Conservation (phyloP, 2,888 invertebrate species). For the Odiellus spinosus region DNA sequence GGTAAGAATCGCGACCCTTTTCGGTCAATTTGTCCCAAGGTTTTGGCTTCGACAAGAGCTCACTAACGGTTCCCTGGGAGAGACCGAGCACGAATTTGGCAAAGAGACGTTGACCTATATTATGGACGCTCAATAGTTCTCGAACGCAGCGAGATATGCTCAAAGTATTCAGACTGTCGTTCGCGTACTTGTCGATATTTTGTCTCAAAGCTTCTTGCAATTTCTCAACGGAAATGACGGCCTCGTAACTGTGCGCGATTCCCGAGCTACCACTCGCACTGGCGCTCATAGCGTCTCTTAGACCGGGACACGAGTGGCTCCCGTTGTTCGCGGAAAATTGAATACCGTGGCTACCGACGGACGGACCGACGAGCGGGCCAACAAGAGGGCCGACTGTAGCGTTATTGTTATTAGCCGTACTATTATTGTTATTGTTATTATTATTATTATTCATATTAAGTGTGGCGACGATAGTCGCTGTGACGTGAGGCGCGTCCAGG, state of each 20-base stretch:
- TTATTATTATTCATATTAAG: constrained; percentile 9
- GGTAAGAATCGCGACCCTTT: constrained; percentile 95
- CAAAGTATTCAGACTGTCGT: constrained; percentile 83
- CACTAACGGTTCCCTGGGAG: constrained; percentile 95
- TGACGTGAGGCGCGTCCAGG: constrained; percentile 6
- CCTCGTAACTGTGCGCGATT: constrained; percentile 33
- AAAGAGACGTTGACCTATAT: constrained; percentile 95
- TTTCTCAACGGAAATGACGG: constrained; percentile 42
- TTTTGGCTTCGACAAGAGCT: constrained; percentile 93
- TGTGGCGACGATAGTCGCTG: constrained; percentile 7
- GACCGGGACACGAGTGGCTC: not conserved
- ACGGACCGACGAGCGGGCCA: too few relatives aligned
- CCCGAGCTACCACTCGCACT: too few relatives aligned
- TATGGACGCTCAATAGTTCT: constrained; percentile 85
- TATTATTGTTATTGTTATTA: constrained; percentile 1
- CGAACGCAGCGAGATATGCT: constrained; percentile 79
- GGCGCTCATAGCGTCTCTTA: too few relatives aligned
- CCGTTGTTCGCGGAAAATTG: not conserved
- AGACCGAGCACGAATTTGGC: constrained; percentile 95
- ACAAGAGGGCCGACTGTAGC: constrained; percentile 1
- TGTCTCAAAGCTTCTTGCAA: constrained; percentile 83
- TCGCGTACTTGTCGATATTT: constrained; percentile 90
- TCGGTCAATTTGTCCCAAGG: constrained; percentile 99
- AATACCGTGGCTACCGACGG: not conserved
- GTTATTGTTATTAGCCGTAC: not conserved